Evolutionary conservation across 2,888 invertebrate genomes (phyloP), one percentile per base, ranked within the genome.

Genomic region (Melangyna quadrimaculata): DNA sequence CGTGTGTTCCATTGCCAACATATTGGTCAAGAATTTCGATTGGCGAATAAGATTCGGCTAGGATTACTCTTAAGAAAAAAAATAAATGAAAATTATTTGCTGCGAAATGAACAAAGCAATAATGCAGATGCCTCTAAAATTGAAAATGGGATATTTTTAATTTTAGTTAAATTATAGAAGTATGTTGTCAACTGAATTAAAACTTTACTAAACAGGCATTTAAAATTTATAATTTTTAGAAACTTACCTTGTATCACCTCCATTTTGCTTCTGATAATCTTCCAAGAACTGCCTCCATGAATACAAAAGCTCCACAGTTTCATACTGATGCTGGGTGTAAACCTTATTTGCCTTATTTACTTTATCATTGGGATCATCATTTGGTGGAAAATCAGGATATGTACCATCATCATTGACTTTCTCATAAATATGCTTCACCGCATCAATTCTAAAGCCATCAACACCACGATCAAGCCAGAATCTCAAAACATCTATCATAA

Each of bases 401-500:
- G 89, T 88, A 10, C 90, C 90, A 77, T 91, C 80, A 0, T 77
- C 83, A 65, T 89, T 83, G 2, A 88, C 88, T 1, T 88, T 93
- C 88, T 94, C 94, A 1, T 93, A 93, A 19, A 94, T 89, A 88
- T 94, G 94, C 0, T 94, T 94, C 0, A 95, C 91, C 0, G 95
- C 95, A 88, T 95, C 95, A 0, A 96, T 92, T 61, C 96, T 94
- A 89, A 97, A 96, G 0, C 97, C 97, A 89, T 96, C 95, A 0
- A 95, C 95, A 0, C 96, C 97, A 78, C 94, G 94, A 69, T 95
- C 94, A 17, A 97, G 90, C 97, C 97, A 97, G 89, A 95, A 96
- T 53, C 92, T 91, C 88, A 97, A 90, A 12, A 92, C 90, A 87
- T 94, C 94, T 92, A 95, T 94, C 92, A 96, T 94, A 89, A 94